Conservation (phyloP, 2,113 vertebrate species). For the Nematolebias whitei region DNA sequence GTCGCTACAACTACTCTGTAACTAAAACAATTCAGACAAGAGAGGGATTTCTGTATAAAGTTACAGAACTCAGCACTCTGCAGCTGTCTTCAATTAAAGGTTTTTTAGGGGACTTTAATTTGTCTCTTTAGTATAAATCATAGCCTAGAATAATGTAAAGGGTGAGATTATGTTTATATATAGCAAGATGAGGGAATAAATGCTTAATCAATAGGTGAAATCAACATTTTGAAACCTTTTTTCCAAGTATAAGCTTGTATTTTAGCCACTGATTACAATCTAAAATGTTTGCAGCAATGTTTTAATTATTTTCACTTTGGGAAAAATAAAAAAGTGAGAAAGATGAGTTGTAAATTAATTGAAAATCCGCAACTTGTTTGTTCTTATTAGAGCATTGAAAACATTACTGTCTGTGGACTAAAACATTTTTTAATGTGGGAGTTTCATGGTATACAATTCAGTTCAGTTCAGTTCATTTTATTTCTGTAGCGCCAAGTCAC, state of each 20-base stretch:
- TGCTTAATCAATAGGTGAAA: neutral
- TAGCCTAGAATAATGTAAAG: constrained; percentile 28
- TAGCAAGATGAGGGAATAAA: constrained; percentile 7
- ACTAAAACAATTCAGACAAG: constrained; percentile 16
- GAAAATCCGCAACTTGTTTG: too few relatives aligned
- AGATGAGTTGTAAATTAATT: too few relatives aligned
- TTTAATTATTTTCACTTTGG: neutral
- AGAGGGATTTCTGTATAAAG: constrained; percentile 49
- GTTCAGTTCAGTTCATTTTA: too few relatives aligned
- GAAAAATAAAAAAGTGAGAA: too few relatives aligned
- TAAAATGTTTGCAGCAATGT: neutral
- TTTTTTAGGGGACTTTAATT: constrained; percentile 29
- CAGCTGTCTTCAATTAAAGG: constrained; percentile 57
- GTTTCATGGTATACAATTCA: too few relatives aligned
- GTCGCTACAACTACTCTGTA: constrained; percentile 5
- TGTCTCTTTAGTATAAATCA: constrained; percentile 36
- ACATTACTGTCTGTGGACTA: too few relatives aligned
- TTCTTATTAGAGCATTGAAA: too few relatives aligned
- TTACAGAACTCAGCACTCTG: constrained; percentile 46
- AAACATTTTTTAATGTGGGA: too few relatives aligned
- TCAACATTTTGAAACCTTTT: neutral
- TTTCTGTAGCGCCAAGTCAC: too few relatives aligned
- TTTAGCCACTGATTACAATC: neutral
- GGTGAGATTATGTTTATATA: neutral
- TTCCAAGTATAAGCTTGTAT: neutral